Evolutionary conservation across 1,140 invertebrate genomes (phyloP), one percentile per base, ranked within the genome.

Genomic region (Ectropis grisescens): DNA sequence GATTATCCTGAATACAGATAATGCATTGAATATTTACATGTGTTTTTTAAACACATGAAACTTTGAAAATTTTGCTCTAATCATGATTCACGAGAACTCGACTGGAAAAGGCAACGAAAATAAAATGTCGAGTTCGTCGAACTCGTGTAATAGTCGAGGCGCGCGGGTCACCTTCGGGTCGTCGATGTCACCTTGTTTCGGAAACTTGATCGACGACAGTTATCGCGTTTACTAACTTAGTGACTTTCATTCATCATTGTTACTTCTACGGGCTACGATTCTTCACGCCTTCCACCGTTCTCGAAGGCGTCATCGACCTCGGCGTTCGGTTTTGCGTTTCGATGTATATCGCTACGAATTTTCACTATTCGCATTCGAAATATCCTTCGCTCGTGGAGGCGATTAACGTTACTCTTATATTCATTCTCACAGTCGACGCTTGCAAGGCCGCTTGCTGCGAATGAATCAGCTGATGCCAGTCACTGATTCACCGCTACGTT

Each of bases 171-270:
- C 69, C 68, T 70, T 65, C 39, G 53, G 69, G 67, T 70, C 69
- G 53, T 53, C 40, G 46, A 55, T 68, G 72, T 78, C 69, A 78
- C 72, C 67, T 78, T 74, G 65, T 54, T 70, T 60, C 61, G 54
- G 52, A 70, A 72, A 72, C 60, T 68, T 67, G 64, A 76, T 71
- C 51, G 61, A 58, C 65, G 58, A 58, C 62, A 61, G 52, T 65
- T 70, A 65, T 69, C 58, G 58, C 56, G 47, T 55, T 49, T 33
- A 42, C 47, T 41, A 57, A 64, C 50, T 51, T 28, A 14, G 36
- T 39, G 40, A 25, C 29, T 53, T 42, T 46, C 40, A 48, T 52
- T 57, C 37, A 45, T 39, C 45, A 46, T 42, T 54, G 33, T 45
- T 43, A 22, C 32, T 40, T 40, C 36, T 31, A 15, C 11, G 12